A percentile compares a stretch with the other conserved stretches of the same genome.
Conservation (phyloP, 1,140 invertebrate genomes). For the Drosophila ficusphila region DNA sequence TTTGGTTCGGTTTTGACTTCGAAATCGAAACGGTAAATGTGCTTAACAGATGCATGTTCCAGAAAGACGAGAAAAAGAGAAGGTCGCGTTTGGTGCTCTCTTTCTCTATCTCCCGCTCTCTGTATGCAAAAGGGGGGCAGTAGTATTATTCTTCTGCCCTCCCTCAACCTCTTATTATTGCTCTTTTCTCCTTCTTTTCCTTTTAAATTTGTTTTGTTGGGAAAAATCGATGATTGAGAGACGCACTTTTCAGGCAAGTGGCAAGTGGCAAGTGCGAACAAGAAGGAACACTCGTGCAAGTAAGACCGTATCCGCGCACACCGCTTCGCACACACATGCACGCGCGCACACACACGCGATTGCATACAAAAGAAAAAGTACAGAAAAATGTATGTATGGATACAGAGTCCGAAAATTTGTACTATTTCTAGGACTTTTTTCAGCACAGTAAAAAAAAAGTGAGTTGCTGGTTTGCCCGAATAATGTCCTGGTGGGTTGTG, state of each 20-base stretch:
- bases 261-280: constrained; percentile 1
- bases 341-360: background rate
- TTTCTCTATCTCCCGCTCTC: background rate
- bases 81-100: background rate
- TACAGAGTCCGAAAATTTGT: background rate
- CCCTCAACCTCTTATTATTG: background rate
- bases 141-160: constrained; percentile 54
- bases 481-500: background rate
- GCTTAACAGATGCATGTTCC: constrained; percentile 23
- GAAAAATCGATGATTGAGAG: constrained; percentile 66
- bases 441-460: background rate
- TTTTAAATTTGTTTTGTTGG: constrained; percentile 19
- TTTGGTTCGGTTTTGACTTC: background rate
- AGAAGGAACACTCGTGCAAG: constrained; percentile 1
- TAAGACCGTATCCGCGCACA: constrained; percentile 24
- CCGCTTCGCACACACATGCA: background rate
- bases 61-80: constrained; percentile 2
- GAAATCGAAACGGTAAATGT: constrained; percentile 20
- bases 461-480: background rate
- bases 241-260: constrained; percentile 6
- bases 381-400: constrained; percentile 15
- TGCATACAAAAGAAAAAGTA: background rate
- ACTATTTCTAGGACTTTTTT: background rate
- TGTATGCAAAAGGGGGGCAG: constrained; percentile 64
- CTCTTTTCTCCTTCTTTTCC: background rate